Evolutionary conservation across 2,888 invertebrate species (phyloP), one percentile per base, ranked within the genome.

Genomic region (Lacanobia wlatinum): DNA sequence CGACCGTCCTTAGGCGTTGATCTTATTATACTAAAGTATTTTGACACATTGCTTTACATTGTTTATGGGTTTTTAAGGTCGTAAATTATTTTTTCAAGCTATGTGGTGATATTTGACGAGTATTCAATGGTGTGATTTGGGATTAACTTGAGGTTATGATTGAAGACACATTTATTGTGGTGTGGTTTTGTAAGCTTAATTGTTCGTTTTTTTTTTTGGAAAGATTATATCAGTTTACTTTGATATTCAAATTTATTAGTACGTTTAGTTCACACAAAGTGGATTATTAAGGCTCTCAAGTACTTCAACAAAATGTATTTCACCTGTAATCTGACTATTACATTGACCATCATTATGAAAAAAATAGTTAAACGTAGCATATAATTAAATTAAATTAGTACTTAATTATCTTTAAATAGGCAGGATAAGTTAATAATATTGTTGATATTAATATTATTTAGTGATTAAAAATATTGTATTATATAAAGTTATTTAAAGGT

Each of bases 31-130:
- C 90, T 81, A 84, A 87, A 87, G 89, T 96, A 95, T 96, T 96
- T 96, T 96, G 96, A 96, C 96, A 96, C 92, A 96, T 95, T 92
- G 93, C 93, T 84, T 74, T 79, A 82, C 88, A 93, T 96, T 96
- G 96, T 96, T 93, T 93, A 93, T 86, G 79, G 80, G 91, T 93
- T 93, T 94, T 92, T 87, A 71, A 84, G 88, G 86, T 89, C 91
- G 88, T 95, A 96, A 94, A 95, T 95, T 93, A 94, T 92, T 90
- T 92, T 92, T 91, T 88, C 67, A 14, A 73, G 71, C 82, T 70
- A 82, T 84, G 84, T 85, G 78, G 80, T 87, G 84, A 88, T 89
- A 87, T 90, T 91, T 94, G 94, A 94, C 89, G 92, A 93, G 92
- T 92, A 95, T 94, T 86, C 91, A 89, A 89, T 89, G 88, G 86